A percentile compares a stretch with the other conserved stretches of the same genome.
phyloP scores from a whole-genome alignment of 2,797 vertebrate genomes.

The Petrocephalus schoutedeni region DNA sequence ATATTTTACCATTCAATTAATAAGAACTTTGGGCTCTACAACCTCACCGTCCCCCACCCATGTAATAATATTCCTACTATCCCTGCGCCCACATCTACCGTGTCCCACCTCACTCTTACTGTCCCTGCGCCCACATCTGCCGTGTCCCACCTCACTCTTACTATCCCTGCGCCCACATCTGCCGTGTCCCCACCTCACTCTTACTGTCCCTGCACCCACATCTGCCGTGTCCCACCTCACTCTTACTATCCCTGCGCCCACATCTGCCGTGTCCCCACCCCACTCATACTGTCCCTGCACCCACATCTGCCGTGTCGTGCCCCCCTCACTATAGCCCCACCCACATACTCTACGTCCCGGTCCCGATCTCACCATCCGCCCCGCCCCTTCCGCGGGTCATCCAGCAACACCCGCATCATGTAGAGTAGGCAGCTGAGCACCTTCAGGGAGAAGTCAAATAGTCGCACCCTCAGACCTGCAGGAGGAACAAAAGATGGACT shows the following conservation, averaged over 20 bases:
- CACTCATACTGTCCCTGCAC: not conserved
- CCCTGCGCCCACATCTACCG: no score
- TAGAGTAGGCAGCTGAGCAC: constrained; percentile 75
- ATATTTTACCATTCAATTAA: not conserved
- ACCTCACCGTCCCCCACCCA: no score
- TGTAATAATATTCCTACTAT: not conserved
- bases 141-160: no score
- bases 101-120: no score
- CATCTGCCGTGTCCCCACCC: no score
- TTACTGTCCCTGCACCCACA: no score
- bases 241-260: not conserved
- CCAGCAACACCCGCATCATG: constrained; percentile 68
- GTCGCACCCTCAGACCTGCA: constrained; percentile 71
- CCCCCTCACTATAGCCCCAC: not conserved
- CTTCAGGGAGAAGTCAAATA: constrained; percentile 77
- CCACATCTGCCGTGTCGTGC: not conserved
- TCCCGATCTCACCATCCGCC: not conserved
- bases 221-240: no score
- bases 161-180: not conserved
- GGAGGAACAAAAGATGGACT: not conserved
- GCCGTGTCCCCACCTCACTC: not conserved
- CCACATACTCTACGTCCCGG: not conserved
- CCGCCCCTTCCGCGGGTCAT: constrained; percentile 43
- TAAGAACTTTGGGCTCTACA: not conserved
- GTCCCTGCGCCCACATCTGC: not conserved